phyloP scores from a whole-genome alignment of 2,797 vertebrate genomes.

The Poecilia gillii region DNA sequence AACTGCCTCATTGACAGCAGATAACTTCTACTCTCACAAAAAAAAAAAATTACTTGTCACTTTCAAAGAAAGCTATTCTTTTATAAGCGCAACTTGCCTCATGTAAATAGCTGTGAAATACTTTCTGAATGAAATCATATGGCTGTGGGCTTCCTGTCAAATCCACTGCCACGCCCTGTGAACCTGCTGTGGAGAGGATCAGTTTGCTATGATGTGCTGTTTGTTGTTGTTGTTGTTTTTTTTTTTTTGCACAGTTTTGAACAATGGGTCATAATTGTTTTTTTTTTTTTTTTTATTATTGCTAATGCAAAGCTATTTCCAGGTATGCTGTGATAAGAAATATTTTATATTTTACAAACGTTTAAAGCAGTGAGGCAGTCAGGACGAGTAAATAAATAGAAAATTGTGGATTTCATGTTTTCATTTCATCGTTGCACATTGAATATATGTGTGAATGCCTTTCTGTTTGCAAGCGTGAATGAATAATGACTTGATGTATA shows the following conservation, averaged over 20 bases:
- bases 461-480: constrained; percentile 51
- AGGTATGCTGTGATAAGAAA: constrained; percentile 43
- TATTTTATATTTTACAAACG: constrained; percentile 23
- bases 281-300: constrained; percentile 4
- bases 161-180: constrained; percentile 42
- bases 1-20: constrained; percentile 48
- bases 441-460: constrained; percentile 43
- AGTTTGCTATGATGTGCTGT: constrained; percentile 33
- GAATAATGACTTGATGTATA: constrained; percentile 60
- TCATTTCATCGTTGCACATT: constrained; percentile 58
- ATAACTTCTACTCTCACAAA: constrained; percentile 29
- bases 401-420: constrained; percentile 21
- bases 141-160: constrained; percentile 45
- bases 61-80: constrained; percentile 50
- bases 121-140: constrained; percentile 31
- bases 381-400: constrained; percentile 16
- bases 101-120: constrained; percentile 57
- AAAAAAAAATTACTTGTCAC: constrained; percentile 37
- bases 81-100: constrained; percentile 55
- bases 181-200: constrained; percentile 40
- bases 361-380: constrained; percentile 41
- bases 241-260: constrained; percentile 62
- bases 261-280: constrained; percentile 19
- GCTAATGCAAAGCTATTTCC: constrained; percentile 39
- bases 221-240: constrained; percentile 38